A percentile compares a stretch with the other conserved stretches of the same genome.
Evolutionary conservation across 1,140 invertebrate genomes (phyloP).

Genomic region (Anagrus nilaparvatae): DNA sequence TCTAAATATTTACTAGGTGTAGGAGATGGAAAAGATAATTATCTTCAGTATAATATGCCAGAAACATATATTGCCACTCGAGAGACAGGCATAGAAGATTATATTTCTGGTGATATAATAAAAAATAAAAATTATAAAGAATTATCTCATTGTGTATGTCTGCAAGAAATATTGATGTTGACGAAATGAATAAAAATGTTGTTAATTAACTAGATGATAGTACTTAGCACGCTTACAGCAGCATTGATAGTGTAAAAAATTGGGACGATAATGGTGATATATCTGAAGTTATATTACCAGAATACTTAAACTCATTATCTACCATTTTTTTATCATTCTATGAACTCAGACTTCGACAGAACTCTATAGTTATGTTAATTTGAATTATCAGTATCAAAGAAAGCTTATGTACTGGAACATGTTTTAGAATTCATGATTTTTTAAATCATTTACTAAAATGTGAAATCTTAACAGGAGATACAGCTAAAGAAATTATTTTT

Average conservation of each 20-base stretch:
- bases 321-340: constrained; percentile 13
- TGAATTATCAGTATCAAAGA: too few species aligned
- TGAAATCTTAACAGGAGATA: too few species aligned
- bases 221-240: too few species aligned
- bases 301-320: not conserved
- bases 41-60: not conserved
- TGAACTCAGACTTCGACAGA: too few species aligned
- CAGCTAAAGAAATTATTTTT: not conserved
- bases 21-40: not conserved
- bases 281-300: too few species aligned
- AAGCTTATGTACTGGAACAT: constrained; percentile 17
- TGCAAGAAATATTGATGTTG: too few species aligned
- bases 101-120: constrained; percentile 1
- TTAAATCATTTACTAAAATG: constrained; percentile 16
- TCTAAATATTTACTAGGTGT: not conserved
- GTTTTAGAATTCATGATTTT: constrained; percentile 13
- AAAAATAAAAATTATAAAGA: constrained; percentile 5
- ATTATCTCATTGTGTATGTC: too few species aligned
- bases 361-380: too few species aligned
- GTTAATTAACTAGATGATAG: too few species aligned
- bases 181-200: too few species aligned
- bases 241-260: too few species aligned
- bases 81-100: not conserved
- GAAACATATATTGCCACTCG: not conserved
- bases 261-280: too few species aligned